Percentiles rank a stretch among this genome's conserved stretches.
phyloP scores from a whole-genome alignment of 2,797 vertebrate genomes.

The Clarias fuscus region DNA sequence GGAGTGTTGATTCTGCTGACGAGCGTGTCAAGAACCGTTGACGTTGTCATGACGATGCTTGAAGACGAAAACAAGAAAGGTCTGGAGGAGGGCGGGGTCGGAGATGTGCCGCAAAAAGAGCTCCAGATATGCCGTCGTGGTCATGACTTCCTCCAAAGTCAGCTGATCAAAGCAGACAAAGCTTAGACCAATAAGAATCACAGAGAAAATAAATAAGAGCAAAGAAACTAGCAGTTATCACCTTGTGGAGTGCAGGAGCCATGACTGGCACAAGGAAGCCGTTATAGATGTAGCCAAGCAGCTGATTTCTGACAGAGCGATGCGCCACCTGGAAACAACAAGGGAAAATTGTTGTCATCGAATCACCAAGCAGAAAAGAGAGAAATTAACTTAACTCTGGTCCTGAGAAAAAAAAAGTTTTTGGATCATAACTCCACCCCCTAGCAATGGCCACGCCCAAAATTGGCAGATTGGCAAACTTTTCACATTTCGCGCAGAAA shows the following conservation, averaged over 20 bases:
- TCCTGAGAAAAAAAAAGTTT: not conserved
- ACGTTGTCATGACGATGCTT: conserved; percentile 90
- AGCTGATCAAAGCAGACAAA: conserved; percentile 67
- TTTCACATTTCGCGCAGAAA: not conserved
- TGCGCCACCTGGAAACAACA: conserved; percentile 82
- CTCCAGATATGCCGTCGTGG: conserved; percentile 93
- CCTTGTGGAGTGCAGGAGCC: conserved; percentile 96
- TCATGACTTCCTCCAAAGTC: conserved; percentile 96
- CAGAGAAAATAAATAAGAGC: not conserved
- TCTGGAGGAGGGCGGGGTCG: conserved; percentile 88
- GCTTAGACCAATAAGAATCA: conserved; percentile 25
- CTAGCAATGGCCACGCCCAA: not conserved
- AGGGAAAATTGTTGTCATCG: not conserved
- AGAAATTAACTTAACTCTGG: not conserved
- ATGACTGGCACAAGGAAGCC: conserved; percentile 95
- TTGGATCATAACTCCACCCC: not conserved
- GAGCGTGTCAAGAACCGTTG: conserved; percentile 89
- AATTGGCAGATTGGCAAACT: not conserved
- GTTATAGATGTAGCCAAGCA: conserved; percentile 94
- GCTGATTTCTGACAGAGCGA: conserved; percentile 85
- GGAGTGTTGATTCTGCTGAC: conserved; percentile 96
- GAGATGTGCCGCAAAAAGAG: conserved; percentile 90
- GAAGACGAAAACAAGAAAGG: conserved; percentile 91
- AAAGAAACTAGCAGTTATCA: conserved; percentile 50
- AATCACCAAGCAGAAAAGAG: not conserved